Percentiles rank a stretch among this genome's conserved stretches.
Evolutionary conservation across 2,888 invertebrate species (phyloP).

Genomic region (Nycteola revayana): DNA sequence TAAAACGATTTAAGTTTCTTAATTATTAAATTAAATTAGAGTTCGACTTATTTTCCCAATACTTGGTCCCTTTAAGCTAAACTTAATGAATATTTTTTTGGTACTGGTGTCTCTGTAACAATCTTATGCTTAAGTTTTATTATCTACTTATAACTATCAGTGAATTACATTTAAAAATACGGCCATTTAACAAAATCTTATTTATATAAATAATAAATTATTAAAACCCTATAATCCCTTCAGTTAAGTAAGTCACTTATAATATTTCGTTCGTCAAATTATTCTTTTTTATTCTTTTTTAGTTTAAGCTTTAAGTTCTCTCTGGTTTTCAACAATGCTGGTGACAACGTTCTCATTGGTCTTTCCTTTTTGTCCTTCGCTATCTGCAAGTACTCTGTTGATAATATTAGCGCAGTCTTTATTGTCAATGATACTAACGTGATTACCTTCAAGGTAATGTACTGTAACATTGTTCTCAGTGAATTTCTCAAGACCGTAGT

Average conservation of each 20-base stretch:
- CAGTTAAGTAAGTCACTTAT: neutral
- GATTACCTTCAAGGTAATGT: constrained; percentile 87
- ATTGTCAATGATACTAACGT: constrained; percentile 86
- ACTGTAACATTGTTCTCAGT: constrained; percentile 82
- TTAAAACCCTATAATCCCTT: constrained; percentile 25
- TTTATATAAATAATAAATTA: constrained; percentile 22
- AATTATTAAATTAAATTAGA: too few species aligned
- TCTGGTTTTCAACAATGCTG: constrained; percentile 60
- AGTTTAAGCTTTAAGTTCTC: constrained; percentile 45
- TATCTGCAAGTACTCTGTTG: constrained; percentile 64
- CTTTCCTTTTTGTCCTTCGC: constrained; percentile 44
- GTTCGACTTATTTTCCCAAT: too few species aligned
- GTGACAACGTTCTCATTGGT: constrained; percentile 53
- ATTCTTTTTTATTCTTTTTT: neutral
- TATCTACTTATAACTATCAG: constrained; percentile 22
- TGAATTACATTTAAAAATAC: constrained; percentile 44
- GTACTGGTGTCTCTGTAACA: constrained; percentile 63
- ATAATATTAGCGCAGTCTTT: constrained; percentile 84
- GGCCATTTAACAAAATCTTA: constrained; percentile 38
- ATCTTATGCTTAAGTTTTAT: constrained; percentile 25
- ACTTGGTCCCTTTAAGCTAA: constrained; percentile 16
- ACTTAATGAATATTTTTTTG: constrained; percentile 66
- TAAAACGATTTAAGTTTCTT: constrained; percentile 7
- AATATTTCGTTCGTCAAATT: neutral
- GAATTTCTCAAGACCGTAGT: constrained; percentile 84